A percentile compares a stretch with the other conserved stretches of the same genome.
phyloP scores from a whole-genome alignment of 2,888 invertebrate genomes.

The Pammene fasciana region DNA sequence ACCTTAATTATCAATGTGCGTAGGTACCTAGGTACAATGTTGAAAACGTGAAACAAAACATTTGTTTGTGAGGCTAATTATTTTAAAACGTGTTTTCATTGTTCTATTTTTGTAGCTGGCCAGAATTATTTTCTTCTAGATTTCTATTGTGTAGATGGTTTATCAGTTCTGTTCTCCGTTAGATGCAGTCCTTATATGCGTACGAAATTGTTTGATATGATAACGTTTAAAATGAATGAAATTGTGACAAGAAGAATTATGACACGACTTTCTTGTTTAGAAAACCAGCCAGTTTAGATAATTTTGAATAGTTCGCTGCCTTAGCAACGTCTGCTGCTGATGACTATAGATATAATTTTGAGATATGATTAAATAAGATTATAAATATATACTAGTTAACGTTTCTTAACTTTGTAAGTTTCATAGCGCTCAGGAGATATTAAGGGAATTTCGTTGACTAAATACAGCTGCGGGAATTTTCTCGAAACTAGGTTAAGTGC shows the following conservation, averaged over 20 bases:
- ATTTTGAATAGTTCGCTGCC: no score
- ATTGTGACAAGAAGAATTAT: no score
- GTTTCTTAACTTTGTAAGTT: slow-evolving; percentile 19
- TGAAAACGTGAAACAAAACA: slow-evolving; percentile 11
- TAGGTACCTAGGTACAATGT: slow-evolving; percentile 45
- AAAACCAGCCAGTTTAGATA: no score
- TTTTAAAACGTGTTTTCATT: neutral
- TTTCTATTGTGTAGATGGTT: no score
- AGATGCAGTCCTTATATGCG: no score
- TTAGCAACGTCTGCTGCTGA: no score
- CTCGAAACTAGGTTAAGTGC: slow-evolving; percentile 39
- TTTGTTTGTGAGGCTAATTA: neutral
- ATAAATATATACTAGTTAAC: slow-evolving; percentile 24
- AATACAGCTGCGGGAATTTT: slow-evolving; percentile 16
- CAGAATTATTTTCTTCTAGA: no score
- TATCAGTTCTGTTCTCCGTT: no score
- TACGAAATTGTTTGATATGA: no score
- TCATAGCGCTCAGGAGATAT: slow-evolving; percentile 4
- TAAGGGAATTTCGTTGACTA: slow-evolving; percentile 29
- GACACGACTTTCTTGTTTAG: no score
- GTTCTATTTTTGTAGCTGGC: neutral
- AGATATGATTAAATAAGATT: neutral
- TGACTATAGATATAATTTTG: no score
- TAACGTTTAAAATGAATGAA: no score
- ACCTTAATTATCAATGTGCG: slow-evolving; percentile 53